A percentile compares a stretch with the other conserved stretches of the same genome.
These are phyloP conservation scores for Camponotus vicinus DNA, from an alignment of 1,140 invertebrate genomes.

Conservation along the genomic window DNA sequence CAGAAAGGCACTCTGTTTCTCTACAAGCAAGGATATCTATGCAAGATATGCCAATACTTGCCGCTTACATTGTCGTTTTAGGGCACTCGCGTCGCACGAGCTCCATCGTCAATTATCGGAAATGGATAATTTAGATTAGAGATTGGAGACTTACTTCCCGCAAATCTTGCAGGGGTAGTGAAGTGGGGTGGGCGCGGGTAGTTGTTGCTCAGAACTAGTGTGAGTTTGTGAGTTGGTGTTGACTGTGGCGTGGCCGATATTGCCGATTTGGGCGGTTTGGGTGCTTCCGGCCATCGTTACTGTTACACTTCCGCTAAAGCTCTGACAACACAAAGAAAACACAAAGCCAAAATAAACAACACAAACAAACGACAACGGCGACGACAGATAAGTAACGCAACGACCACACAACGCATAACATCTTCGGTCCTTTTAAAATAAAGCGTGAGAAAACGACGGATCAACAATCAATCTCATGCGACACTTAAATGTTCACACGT, in stretches of 20 bases:
- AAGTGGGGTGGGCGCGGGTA: slow-evolving; percentile 86
- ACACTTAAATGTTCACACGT: slow-evolving; percentile 84
- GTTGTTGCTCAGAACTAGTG: slow-evolving; percentile 86
- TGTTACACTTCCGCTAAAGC: slow-evolving; percentile 93
- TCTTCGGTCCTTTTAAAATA: slow-evolving; percentile 62
- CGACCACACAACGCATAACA: slow-evolving; percentile 79
- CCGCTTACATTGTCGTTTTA: slow-evolving; percentile 62
- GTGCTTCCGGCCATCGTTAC: slow-evolving; percentile 91
- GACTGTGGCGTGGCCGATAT: slow-evolving; percentile 86
- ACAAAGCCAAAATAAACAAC: slow-evolving; percentile 87
- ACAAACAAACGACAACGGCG: slow-evolving; percentile 83
- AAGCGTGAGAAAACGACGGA: slow-evolving; percentile 77
- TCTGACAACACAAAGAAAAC: slow-evolving; percentile 89
- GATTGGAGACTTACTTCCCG: slow-evolving; percentile 96
- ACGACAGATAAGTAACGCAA: slow-evolving; percentile 77
- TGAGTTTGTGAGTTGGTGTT: slow-evolving; percentile 87
- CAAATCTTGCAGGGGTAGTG: slow-evolving; percentile 97
- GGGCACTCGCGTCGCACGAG: slow-evolving; percentile 52
- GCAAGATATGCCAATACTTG: slow-evolving; percentile 66
- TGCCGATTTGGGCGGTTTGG: slow-evolving; percentile 89
- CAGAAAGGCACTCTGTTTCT: slow-evolving; percentile 43
- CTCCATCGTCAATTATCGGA: slow-evolving; percentile 67
- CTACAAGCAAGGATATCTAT: slow-evolving; percentile 56
- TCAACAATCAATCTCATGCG: slow-evolving; percentile 83
- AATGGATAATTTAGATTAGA: slow-evolving; percentile 83